A percentile compares a stretch with the other conserved stretches of the same genome.
Conservation (phyloP, 2,797 vertebrate genomes). For the Acipenser oxyrinchus region DNA sequence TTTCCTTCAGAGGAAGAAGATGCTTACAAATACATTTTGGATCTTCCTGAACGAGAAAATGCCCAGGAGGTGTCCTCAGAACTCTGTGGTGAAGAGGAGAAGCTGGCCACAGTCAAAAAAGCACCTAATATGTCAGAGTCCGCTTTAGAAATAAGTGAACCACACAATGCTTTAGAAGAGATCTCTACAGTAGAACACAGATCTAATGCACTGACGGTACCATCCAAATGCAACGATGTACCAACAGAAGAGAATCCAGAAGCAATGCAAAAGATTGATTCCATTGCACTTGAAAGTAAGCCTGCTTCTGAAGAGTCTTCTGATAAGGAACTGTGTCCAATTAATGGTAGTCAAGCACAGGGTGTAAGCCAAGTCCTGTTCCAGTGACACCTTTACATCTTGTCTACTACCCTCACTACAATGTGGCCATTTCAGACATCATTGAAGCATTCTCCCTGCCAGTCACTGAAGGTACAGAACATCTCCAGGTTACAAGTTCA, state of each 20-base stretch:
- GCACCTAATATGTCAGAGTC: constrained; percentile 22
- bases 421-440: constrained; percentile 55
- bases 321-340: not conserved
- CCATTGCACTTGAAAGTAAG: constrained; percentile 9
- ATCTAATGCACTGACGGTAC: constrained; percentile 7
- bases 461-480: constrained; percentile 26
- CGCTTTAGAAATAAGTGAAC: constrained; percentile 18
- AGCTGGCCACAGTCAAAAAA: constrained; percentile 1
- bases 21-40: constrained; percentile 37
- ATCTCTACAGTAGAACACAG: constrained; percentile 5
- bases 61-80: constrained; percentile 22
- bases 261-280: constrained; percentile 16
- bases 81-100: constrained; percentile 28
- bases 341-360: not conserved
- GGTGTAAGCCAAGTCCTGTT: constrained; percentile 17
- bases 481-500: not conserved
- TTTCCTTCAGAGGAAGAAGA: constrained; percentile 37
- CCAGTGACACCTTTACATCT: constrained; percentile 53
- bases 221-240: constrained; percentile 14
- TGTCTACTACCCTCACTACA: constrained; percentile 56
- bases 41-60: constrained; percentile 36
- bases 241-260: not conserved
- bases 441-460: constrained; percentile 47
- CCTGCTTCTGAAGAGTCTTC: constrained; percentile 10
- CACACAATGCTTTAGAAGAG: constrained; percentile 19